Conservation (phyloP, 2,113 vertebrate genomes). For the Cyphomyrus discorhynchus region DNA sequence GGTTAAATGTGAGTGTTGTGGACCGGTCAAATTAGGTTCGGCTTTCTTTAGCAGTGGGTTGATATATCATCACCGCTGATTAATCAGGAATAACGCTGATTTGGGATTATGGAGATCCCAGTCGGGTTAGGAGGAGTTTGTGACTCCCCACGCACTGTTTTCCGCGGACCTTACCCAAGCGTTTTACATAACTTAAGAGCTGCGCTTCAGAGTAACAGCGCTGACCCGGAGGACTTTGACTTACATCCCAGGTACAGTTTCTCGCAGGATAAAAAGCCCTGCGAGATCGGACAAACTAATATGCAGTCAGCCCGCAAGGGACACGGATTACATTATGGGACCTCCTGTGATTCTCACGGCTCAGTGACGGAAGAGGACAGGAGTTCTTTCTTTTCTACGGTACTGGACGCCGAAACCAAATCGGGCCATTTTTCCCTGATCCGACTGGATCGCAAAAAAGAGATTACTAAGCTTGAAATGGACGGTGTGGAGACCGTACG, state of each 20-base stretch:
- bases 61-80: neutral
- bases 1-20: neutral
- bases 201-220: conserved; percentile 48
- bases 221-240: conserved; percentile 31
- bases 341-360: neutral
- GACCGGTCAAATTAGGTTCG: neutral
- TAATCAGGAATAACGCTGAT: neutral
- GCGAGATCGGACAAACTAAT: conserved; percentile 52
- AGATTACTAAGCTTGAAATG: conserved; percentile 12
- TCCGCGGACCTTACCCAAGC: conserved; percentile 61
- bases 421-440: conserved; percentile 33
- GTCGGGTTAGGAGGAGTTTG: conserved; percentile 70
- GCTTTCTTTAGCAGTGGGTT: neutral
- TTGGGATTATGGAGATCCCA: conserved; percentile 60
- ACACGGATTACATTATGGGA: conserved; percentile 26
- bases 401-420: conserved; percentile 43
- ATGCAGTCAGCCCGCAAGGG: conserved; percentile 36
- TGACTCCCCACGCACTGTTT: conserved; percentile 56
- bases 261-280: conserved; percentile 29
- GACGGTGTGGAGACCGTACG: conserved; percentile 29
- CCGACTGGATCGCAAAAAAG: conserved; percentile 16
- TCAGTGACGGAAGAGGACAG: conserved; percentile 25
- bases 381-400: conserved; percentile 31
- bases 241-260: conserved; percentile 40
- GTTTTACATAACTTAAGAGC: conserved; percentile 63